Conservation (phyloP, 2,113 vertebrate genomes). For the Sander lucioperca region DNA sequence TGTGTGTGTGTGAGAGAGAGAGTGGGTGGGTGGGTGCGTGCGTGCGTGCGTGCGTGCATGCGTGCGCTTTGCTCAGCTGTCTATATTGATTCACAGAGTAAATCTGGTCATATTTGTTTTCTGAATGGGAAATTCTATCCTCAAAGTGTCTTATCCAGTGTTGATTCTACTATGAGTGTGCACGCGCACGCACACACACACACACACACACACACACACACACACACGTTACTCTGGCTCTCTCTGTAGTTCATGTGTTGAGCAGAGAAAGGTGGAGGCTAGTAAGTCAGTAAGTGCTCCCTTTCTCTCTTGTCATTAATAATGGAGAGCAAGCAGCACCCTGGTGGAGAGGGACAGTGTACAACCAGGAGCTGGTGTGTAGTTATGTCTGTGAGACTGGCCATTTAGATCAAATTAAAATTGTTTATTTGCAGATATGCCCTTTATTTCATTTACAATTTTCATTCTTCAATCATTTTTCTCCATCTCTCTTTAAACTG, state of each 20-base stretch:
- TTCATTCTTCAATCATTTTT: neutral
- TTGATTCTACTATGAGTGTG: constrained; percentile 20
- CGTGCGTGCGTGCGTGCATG: neutral
- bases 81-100: constrained; percentile 63
- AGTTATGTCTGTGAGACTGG: neutral
- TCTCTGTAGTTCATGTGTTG: constrained; percentile 31
- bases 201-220: neutral
- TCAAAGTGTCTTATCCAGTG: constrained; percentile 46
- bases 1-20: neutral
- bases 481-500: neutral
- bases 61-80: constrained; percentile 22
- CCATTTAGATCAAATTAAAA: neutral
- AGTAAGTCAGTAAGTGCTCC: constrained; percentile 74
- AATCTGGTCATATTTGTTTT: constrained; percentile 63
- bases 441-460: neutral
- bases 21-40: neutral
- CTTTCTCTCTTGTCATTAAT: constrained; percentile 75
- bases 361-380: constrained; percentile 30
- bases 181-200: neutral
- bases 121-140: constrained; percentile 70
- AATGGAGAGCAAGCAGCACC: constrained; percentile 70
- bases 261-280: constrained; percentile 43
- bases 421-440: neutral
- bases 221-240: neutral
- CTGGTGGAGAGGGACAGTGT: constrained; percentile 19